A percentile compares a stretch with the other conserved stretches of the same genome.
phyloP scores from a whole-genome alignment of 2,888 invertebrate species.

The Flabesymbios commensalis region DNA sequence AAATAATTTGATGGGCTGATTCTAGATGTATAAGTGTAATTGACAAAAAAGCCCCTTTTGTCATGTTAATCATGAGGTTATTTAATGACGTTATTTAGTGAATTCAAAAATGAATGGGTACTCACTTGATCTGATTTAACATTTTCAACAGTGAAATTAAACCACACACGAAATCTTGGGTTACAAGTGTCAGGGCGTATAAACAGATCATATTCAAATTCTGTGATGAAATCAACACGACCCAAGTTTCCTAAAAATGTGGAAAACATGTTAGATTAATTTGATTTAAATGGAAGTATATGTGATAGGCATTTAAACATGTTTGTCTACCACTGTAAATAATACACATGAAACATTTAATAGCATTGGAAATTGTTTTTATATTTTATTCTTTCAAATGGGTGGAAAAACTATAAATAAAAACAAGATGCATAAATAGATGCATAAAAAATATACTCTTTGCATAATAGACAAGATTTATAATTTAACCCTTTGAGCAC shows the following conservation, averaged over 20 bases:
- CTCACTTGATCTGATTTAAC: conserved; percentile 84
- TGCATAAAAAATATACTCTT: too few species aligned
- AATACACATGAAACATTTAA: not conserved
- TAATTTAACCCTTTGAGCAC: too few species aligned
- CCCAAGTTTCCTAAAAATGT: conserved; percentile 75
- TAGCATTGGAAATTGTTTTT: not conserved
- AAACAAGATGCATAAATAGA: not conserved
- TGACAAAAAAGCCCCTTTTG: too few species aligned
- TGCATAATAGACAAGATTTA: too few species aligned
- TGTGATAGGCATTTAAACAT: not conserved
- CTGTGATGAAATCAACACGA: conserved; percentile 89
- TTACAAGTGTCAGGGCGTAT: conserved; percentile 95
- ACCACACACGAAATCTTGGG: conserved; percentile 91
- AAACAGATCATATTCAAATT: conserved; percentile 94
- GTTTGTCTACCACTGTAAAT: not conserved
- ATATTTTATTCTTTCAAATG: not conserved
- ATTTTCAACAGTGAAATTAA: conserved; percentile 97
- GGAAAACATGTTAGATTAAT: not conserved
- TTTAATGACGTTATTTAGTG: too few species aligned
- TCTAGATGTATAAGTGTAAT: too few species aligned
- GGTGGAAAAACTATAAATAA: not conserved
- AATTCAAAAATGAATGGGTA: too few species aligned
- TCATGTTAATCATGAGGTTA: too few species aligned
- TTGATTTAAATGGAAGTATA: not conserved
- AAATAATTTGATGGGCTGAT: too few species aligned